Evolutionary conservation across 2,888 invertebrate species (phyloP), one percentile per base, ranked within the genome.

Genomic region (Gibbula magus): DNA sequence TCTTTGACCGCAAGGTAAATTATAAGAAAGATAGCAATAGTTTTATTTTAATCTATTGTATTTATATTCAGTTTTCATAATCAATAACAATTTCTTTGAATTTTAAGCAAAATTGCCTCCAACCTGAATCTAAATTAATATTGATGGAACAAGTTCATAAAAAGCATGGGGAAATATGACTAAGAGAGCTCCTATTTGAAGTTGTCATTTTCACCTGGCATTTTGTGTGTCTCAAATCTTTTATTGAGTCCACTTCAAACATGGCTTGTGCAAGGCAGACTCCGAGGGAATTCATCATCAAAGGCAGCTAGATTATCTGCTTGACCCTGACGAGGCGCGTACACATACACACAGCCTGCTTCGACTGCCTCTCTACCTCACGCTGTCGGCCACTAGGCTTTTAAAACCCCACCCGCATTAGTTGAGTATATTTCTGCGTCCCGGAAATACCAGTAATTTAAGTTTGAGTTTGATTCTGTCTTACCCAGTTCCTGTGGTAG

Each of bases 191-290:
- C 25, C 18, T 29, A 35, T 76, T 32, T 76, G 56, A 18, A 76
- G 76, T 76, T 76, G 25, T 76, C 53, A 76, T 76, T 76, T 76
- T 76, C 76, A 76, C 76, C 76, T 76, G 53, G 76, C 56, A 76
- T 52, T 76, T 56, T 76, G 53, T 56, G 35, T 75, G 53, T 35
- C 54, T 54, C 54, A 54, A 54, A 76, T 35, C 76, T 52, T 51
- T 22, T 39, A 18, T 32, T 52, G 53, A 54, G 76, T 76, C 76
- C 25, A 54, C 56, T n/a, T 54, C 76, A 76, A 76, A 76, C 76
- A 76, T 32, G 25, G 54, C 76, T 76, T 76, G 76, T 76, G 53
- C 54, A 76, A 76, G 35, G 35, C 54, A 76, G 54, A 39, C 56
- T 54, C 22, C 56, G 53, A 53, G 54, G 35, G 76, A 76, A 76